These are phyloP conservation scores for Cydia strobilella DNA, from an alignment of 1,140 invertebrate species.

Conservation along the genomic window DNA sequence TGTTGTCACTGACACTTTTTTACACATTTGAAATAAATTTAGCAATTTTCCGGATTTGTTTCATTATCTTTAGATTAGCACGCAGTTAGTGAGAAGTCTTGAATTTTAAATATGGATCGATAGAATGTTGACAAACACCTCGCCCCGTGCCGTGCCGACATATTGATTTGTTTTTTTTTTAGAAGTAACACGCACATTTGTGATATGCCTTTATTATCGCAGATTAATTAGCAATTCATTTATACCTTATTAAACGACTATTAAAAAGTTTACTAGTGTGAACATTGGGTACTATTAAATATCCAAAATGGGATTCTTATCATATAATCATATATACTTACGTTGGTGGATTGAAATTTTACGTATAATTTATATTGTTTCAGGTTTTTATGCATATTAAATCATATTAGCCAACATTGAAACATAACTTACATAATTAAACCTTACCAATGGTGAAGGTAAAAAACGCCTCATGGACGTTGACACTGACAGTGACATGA, in stretches of 20 bases:
- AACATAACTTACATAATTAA: too few species aligned
- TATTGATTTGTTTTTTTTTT: slow-evolving; percentile 31
- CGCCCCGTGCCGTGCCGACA: slow-evolving; percentile 39
- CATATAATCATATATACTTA: background rate
- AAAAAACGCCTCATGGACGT: background rate
- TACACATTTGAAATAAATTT: slow-evolving; percentile 16
- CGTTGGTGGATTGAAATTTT: background rate
- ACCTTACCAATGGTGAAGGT: background rate
- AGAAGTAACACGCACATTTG: slow-evolving; percentile 23
- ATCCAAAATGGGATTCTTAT: background rate
- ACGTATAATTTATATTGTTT: background rate
- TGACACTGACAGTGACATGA: slow-evolving; percentile 21
- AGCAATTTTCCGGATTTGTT: slow-evolving; percentile 19
- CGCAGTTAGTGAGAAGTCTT: slow-evolving; percentile 8
- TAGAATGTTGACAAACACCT: slow-evolving; percentile 74
- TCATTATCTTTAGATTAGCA: slow-evolving; percentile 36
- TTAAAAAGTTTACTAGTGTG: background rate
- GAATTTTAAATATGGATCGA: slow-evolving; percentile 52
- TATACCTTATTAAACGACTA: background rate
- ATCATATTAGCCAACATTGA: background rate
- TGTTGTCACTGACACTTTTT: slow-evolving; percentile 30
- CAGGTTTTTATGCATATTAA: background rate
- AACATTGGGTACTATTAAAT: background rate
- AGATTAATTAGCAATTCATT: background rate
- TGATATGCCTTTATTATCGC: background rate